These are phyloP conservation scores for Rhea pennata DNA, from an alignment of 2,113 vertebrate genomes.

Conservation along the genomic window DNA sequence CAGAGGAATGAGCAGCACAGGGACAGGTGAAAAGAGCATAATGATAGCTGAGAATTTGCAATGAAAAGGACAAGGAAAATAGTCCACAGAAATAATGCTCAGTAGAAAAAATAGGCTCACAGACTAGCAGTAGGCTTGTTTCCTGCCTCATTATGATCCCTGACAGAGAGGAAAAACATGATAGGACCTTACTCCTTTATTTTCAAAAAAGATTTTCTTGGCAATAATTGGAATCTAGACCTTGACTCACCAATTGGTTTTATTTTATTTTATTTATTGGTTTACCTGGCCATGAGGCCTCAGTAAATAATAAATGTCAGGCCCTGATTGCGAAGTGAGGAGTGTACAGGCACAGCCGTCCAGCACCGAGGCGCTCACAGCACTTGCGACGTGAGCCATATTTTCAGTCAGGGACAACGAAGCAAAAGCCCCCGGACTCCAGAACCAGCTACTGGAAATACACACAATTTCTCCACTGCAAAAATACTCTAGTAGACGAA, in stretches of 20 bases:
- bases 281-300: not conserved
- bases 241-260: not conserved
- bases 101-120: not conserved
- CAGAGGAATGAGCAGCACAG: not conserved
- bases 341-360: not conserved
- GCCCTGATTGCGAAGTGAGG: fast-evolving
- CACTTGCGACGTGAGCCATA: not conserved
- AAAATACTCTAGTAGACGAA: not conserved
- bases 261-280: not conserved
- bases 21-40: not conserved
- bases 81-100: not conserved
- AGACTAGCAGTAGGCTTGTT: not conserved
- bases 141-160: not conserved
- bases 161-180: not conserved
- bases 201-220: not conserved
- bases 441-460: not conserved
- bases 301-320: not conserved
- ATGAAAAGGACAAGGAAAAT: not conserved
- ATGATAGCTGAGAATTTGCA: not conserved
- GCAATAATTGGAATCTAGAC: not conserved
- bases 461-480: not conserved
- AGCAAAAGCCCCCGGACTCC: not conserved
- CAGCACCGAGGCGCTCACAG: not conserved
- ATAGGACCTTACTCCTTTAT: not conserved
- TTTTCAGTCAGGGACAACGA: not conserved